A percentile compares a stretch with the other conserved stretches of the same genome.
Conservation (phyloP, 2,888 invertebrate species). For the Aradus depressus region DNA sequence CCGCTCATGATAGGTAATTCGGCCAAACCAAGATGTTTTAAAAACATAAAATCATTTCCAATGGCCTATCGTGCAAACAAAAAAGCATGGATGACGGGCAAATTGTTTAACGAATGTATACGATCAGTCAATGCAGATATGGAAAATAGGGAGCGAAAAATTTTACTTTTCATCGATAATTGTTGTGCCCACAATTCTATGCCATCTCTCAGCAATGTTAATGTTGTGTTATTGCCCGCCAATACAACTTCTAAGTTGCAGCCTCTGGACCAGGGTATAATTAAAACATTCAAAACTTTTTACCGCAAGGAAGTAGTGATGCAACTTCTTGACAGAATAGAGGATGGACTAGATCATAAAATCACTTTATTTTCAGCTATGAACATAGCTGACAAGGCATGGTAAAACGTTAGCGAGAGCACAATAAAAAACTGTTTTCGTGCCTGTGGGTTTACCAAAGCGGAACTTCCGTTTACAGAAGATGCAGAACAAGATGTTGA, state of each 20-base stretch:
- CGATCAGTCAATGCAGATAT: conserved; percentile 4
- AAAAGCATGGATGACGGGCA: conserved; percentile 22
- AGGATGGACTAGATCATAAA: conserved; percentile 1
- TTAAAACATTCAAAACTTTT: conserved; percentile 23
- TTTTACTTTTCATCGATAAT: conserved; percentile 20
- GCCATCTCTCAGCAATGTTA: conserved; percentile 12
- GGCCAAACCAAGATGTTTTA: conserved; percentile 16
- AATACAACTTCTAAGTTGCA: conserved; percentile 14
- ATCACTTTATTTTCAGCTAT: neutral
- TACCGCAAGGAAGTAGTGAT: conserved; percentile 25
- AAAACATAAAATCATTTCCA: conserved; percentile 12
- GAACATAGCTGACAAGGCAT: conserved; percentile 6
- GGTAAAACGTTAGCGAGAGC: neutral
- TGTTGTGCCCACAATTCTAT: conserved; percentile 14
- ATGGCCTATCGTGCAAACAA: conserved; percentile 14
- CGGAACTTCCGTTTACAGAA: too few species aligned
- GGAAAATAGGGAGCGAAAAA: conserved; percentile 2
- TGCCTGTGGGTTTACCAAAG: neutral
- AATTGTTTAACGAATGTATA: conserved; percentile 13
- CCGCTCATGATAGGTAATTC: conserved; percentile 16
- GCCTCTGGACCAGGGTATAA: conserved; percentile 27
- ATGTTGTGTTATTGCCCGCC: conserved; percentile 17
- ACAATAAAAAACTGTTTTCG: conserved; percentile 5
- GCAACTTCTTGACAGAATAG: conserved; percentile 10
- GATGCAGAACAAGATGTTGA: neutral